A percentile compares a stretch with the other conserved stretches of the same genome.
Evolutionary conservation across 2,888 invertebrate genomes (phyloP).

Genomic region (Parelbella ahira): DNA sequence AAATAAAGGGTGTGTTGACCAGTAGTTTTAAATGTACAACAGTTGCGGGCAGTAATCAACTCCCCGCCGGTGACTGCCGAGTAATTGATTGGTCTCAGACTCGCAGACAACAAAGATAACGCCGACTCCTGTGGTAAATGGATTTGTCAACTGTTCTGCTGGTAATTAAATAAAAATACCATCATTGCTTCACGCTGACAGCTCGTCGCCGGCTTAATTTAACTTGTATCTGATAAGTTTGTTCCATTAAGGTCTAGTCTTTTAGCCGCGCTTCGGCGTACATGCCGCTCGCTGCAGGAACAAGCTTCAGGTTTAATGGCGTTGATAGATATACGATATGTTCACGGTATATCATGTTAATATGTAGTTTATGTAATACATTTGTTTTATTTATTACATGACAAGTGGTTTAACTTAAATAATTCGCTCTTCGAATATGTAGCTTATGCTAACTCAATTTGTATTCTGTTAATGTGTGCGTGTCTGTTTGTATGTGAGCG

Average conservation of each 20-base stretch:
- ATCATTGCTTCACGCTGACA: constrained; percentile 45
- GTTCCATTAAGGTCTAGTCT: constrained; percentile 32
- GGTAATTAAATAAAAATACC: constrained; percentile 74
- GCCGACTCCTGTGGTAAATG: constrained; percentile 59
- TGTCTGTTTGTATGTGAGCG: too few relatives aligned
- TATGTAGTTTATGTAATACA: too few relatives aligned
- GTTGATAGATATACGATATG: too few relatives aligned
- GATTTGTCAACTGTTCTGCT: constrained; percentile 71
- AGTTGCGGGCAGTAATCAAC: constrained; percentile 60
- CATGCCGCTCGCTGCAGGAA: not conserved
- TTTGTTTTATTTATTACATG: too few relatives aligned
- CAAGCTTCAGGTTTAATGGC: too few relatives aligned
- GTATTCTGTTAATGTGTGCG: too few relatives aligned
- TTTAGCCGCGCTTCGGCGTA: constrained; percentile 19
- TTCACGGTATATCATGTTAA: too few relatives aligned
- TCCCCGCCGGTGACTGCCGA: constrained; percentile 50
- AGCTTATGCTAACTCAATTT: too few relatives aligned
- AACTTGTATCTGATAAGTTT: constrained; percentile 43
- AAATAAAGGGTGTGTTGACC: constrained; percentile 22
- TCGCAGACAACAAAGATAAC: constrained; percentile 74
- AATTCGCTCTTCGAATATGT: too few relatives aligned
- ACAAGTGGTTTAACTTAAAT: too few relatives aligned
- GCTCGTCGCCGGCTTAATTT: constrained; percentile 30
- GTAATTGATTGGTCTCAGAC: constrained; percentile 74
- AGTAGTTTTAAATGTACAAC: constrained; percentile 44